A percentile compares a stretch with the other conserved stretches of the same genome.
phyloP scores from a whole-genome alignment of 2,888 invertebrate genomes.

The Dione vanillae region DNA sequence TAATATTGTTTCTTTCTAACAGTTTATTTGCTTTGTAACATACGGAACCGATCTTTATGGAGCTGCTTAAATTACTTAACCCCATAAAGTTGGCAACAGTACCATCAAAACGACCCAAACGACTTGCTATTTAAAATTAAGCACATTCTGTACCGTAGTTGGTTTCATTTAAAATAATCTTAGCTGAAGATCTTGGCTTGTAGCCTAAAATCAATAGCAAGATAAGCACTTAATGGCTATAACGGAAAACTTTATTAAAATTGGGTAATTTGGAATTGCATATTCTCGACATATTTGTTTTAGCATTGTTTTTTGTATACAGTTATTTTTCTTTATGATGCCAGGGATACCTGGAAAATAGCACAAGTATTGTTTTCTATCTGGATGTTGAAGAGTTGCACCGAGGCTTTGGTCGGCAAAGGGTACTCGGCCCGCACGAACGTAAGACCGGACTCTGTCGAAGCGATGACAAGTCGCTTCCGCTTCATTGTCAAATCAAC shows the following conservation, averaged over 20 bases:
- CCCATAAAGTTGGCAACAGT: slow-evolving; percentile 30
- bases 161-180: slow-evolving; percentile 39
- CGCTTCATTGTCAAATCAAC: too few species aligned
- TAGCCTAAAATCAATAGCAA: slow-evolving; percentile 39
- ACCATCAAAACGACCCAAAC: slow-evolving; percentile 28
- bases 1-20: too few species aligned
- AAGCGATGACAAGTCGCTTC: too few species aligned
- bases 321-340: too few species aligned
- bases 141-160: slow-evolving; percentile 27
- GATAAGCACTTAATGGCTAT: slow-evolving; percentile 36
- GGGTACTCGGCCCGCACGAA: too few species aligned
- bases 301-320: not conserved
- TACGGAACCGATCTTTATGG: not conserved
- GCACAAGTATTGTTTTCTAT: too few species aligned
- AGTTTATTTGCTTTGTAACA: not conserved
- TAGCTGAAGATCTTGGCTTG: slow-evolving; percentile 37
- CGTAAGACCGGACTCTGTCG: too few species aligned
- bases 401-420: too few species aligned
- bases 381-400: too few species aligned
- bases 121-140: slow-evolving; percentile 30
- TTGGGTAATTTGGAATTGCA: slow-evolving; percentile 23
- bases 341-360: too few species aligned
- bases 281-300: not conserved
- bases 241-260: slow-evolving; percentile 39
- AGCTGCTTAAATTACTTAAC: slow-evolving; percentile 7